Conservation (phyloP, 2,797 vertebrate genomes). For the Squalus acanthias region DNA sequence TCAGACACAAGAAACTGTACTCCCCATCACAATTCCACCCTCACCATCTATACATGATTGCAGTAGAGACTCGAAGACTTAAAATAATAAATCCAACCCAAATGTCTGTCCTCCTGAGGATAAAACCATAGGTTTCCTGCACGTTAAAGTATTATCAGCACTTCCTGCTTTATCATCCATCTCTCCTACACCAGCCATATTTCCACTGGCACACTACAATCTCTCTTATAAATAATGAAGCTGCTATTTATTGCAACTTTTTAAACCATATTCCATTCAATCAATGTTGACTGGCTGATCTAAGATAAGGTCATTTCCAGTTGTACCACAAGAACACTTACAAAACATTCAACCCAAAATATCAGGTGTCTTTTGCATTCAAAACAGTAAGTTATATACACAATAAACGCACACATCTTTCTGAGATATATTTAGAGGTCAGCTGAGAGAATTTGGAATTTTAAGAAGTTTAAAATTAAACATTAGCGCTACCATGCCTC, state of each 20-base stretch:
- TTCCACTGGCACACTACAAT: neutral
- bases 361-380: neutral
- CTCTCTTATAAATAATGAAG: neutral
- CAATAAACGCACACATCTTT: neutral
- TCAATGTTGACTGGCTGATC: neutral
- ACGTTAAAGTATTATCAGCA: neutral
- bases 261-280: neutral
- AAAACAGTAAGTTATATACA: slow-evolving; percentile 17
- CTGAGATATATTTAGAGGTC: neutral
- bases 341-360: slow-evolving; percentile 18
- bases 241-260: neutral
- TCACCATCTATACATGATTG: neutral
- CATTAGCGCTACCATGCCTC: neutral
- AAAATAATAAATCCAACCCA: neutral
- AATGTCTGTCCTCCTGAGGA: neutral
- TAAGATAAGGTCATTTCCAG: slow-evolving; percentile 17
- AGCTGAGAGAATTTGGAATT: neutral
- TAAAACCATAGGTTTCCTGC: neutral
- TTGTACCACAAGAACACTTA: neutral
- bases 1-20: neutral
- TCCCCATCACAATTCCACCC: neutral
- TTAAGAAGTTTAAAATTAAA: neutral
- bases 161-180: neutral
- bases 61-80: neutral
- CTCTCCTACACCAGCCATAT: neutral